Conservation (phyloP, 2,797 vertebrate genomes). For the Podargus strigoides region DNA sequence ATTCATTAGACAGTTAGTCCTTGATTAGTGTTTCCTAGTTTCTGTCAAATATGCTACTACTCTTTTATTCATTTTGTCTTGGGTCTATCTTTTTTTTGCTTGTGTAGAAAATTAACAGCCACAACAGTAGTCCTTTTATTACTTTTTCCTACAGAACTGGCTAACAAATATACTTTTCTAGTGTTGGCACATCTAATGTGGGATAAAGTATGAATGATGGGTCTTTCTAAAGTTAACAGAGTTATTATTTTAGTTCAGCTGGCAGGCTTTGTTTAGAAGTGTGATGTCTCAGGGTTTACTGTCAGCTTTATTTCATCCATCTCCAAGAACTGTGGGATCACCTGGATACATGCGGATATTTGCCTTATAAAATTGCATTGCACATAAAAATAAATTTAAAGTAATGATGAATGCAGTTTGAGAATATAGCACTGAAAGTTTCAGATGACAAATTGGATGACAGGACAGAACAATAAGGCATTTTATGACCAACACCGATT, state of each 20-base stretch:
- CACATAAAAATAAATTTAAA: background rate
- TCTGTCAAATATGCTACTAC: constrained; percentile 55
- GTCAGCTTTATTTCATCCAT: constrained; percentile 17
- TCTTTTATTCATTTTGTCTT: constrained; percentile 48
- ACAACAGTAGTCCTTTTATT: background rate
- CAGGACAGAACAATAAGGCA: background rate
- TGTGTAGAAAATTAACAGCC: constrained; percentile 41
- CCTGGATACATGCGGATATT: constrained; percentile 17
- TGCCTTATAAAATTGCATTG: background rate
- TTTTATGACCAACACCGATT: background rate
- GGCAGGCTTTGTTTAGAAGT: constrained; percentile 24
- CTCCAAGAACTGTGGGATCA: constrained; percentile 34
- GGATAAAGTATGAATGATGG: constrained; percentile 30
- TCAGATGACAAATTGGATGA: background rate
- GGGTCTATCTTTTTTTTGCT: constrained; percentile 23
- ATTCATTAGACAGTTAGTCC: constrained; percentile 69
- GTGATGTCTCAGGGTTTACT: constrained; percentile 5
- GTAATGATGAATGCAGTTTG: background rate
- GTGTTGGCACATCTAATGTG: background rate
- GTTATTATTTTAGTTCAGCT: constrained; percentile 47
- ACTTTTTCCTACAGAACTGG: constrained; percentile 38
- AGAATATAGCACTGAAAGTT: background rate
- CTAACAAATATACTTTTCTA: constrained; percentile 59
- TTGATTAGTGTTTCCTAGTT: constrained; percentile 71
- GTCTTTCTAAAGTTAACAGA: constrained; percentile 27